phyloP scores from a whole-genome alignment of 1,140 invertebrate species.

The Lucilia cuprina region DNA sequence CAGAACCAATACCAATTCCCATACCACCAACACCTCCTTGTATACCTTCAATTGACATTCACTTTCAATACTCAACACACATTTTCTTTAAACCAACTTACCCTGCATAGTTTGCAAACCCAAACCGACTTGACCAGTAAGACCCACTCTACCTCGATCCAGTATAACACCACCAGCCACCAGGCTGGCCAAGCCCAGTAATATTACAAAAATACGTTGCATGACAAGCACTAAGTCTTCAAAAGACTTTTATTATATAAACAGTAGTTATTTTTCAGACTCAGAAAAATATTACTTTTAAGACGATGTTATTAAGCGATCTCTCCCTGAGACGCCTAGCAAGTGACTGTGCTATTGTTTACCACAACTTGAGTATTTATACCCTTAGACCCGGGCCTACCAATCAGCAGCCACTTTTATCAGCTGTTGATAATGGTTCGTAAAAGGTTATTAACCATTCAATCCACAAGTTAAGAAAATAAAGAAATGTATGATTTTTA shows the following conservation, averaged over 20 bases:
- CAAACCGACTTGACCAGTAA: background rate
- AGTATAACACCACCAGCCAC: constrained; percentile 19
- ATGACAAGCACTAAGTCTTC: background rate
- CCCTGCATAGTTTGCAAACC: background rate
- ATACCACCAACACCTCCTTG: background rate
- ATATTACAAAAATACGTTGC: background rate
- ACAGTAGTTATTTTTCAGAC: too few species aligned
- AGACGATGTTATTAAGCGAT: background rate
- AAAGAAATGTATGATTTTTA: background rate
- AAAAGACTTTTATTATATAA: background rate
- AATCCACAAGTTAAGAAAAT: too few species aligned
- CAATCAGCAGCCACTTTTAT: background rate
- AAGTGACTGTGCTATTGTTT: background rate
- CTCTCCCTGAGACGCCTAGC: background rate
- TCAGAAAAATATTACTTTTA: background rate
- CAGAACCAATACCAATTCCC: too few species aligned
- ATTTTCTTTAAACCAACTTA: background rate
- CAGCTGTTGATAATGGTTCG: background rate
- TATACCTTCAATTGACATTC: background rate
- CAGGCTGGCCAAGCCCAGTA: constrained; percentile 15
- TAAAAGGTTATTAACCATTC: constrained; percentile 2
- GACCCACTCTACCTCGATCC: background rate
- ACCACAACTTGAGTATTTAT: background rate
- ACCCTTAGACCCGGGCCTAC: background rate
- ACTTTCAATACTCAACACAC: too few species aligned